Percentiles rank a stretch among this genome's conserved stretches.
phyloP scores from a whole-genome alignment of 1,140 invertebrate genomes.

The Eriocheir sinensis region DNA sequence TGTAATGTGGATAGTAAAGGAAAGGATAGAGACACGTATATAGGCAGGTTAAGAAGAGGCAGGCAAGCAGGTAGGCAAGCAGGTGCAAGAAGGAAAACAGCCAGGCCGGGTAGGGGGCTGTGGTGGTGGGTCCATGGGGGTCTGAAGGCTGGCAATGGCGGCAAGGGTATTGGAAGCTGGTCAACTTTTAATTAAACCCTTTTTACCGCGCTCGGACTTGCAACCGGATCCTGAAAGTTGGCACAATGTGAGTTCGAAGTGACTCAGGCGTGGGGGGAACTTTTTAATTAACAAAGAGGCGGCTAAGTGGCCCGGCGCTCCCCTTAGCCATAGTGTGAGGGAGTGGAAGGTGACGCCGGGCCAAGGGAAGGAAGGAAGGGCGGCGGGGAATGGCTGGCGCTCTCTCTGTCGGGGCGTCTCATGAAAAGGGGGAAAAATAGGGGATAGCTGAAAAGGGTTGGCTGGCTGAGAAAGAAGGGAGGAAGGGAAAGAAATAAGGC shows the following conservation, averaged over 20 bases:
- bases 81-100: not conserved
- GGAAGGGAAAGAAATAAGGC: not conserved
- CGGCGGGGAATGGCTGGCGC: not conserved
- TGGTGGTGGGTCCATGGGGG: too few relatives aligned
- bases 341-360: not conserved
- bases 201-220: not conserved
- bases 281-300: constrained; percentile 62
- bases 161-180: constrained; percentile 34
- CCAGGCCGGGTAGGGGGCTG: too few relatives aligned
- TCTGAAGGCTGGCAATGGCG: not conserved
- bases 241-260: constrained; percentile 48
- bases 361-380: not conserved
- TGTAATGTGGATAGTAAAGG: constrained; percentile 1
- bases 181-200: constrained; percentile 56
- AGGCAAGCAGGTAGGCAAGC: not conserved
- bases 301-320: constrained; percentile 32
- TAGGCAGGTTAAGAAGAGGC: not conserved
- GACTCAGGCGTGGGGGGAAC: constrained; percentile 30
- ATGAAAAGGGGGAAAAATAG: not conserved
- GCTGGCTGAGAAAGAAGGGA: too few relatives aligned
- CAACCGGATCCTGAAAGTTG: constrained; percentile 30
- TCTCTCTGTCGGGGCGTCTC: not conserved
- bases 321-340: not conserved
- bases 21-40: constrained; percentile 32
- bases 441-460: too few relatives aligned